Conservation (phyloP, 2,797 vertebrate species). For the Thamnophis elegans region DNA sequence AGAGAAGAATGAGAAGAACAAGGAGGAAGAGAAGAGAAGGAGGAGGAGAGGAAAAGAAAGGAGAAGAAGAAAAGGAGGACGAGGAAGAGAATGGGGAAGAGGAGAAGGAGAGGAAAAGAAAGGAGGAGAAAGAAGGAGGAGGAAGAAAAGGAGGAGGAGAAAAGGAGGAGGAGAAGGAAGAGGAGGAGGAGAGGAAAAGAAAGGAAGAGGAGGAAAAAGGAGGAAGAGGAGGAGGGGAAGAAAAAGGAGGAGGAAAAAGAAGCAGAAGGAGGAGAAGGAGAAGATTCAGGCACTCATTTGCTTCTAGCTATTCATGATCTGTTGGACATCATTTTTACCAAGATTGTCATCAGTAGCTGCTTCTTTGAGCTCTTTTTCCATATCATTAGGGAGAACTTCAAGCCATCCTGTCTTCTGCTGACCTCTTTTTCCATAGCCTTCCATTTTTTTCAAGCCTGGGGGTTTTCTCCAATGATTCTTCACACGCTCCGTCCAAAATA, state of each 20-base stretch:
- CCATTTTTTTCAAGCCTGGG: neutral
- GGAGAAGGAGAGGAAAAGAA: too few relatives aligned
- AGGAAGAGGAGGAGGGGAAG: rapidly evolving
- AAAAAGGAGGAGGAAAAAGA: too few relatives aligned
- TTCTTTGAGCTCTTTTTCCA: neutral
- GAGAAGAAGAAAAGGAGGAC: too few relatives aligned
- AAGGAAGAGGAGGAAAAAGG: rapidly evolving
- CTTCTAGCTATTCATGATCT: neutral
- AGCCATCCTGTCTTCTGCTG: neutral
- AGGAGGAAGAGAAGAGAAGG: too few relatives aligned
- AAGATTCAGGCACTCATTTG: neutral
- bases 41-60: too few relatives aligned
- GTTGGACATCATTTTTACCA: neutral
- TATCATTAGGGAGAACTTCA: neutral
- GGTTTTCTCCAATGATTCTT: neutral
- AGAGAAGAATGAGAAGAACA: too few relatives aligned
- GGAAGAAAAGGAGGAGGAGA: too few relatives aligned
- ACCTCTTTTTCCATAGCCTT: neutral
- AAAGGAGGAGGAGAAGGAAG: too few relatives aligned
- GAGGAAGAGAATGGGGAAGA: rapidly evolving
- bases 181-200: too few relatives aligned
- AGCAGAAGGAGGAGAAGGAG: neutral
- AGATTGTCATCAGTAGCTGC: neutral
- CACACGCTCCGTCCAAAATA: neutral
- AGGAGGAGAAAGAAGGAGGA: too few relatives aligned